These are phyloP conservation scores for Telmatochromis sp. DNA, from an alignment of 2,113 vertebrate species.

Conservation along the genomic window DNA sequence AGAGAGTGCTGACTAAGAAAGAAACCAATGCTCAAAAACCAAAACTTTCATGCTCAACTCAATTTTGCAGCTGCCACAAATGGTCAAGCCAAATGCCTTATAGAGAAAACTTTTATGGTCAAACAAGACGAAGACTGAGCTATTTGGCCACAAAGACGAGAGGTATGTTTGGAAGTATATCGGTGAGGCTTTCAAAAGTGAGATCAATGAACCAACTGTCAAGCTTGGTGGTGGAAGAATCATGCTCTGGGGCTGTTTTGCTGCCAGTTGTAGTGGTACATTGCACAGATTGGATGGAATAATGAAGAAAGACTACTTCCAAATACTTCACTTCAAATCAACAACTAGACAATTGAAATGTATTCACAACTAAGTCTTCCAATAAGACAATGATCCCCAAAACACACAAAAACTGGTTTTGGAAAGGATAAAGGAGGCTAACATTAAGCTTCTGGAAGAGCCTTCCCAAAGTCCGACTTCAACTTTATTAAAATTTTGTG, in stretches of 20 bases:
- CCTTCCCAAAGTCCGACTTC: not conserved
- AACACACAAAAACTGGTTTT: not conserved
- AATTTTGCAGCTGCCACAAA: not conserved
- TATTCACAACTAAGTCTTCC: not conserved
- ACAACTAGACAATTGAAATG: not conserved
- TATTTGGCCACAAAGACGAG: not conserved
- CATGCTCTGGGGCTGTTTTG: not conserved
- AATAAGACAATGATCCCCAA: not conserved
- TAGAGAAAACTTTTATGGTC: not conserved
- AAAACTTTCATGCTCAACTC: not conserved
- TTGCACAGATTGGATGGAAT: not conserved
- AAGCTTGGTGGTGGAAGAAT: not conserved
- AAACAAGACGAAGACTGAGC: fast-evolving
- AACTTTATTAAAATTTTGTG: not conserved
- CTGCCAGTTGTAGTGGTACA: not conserved
- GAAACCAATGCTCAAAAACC: not conserved
- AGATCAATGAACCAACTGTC: not conserved
- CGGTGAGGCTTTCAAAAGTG: not conserved
- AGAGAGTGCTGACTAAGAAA: not conserved
- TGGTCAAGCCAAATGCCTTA: not conserved
- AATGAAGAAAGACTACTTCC: not conserved
- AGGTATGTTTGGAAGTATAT: not conserved
- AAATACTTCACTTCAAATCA: not conserved
- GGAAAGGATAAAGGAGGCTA: not conserved
- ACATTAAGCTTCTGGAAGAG: not conserved